Percentiles rank a stretch among this genome's conserved stretches.
Evolutionary conservation across 2,113 vertebrate species (phyloP).

Genomic region (Myotis brandtii): DNA sequence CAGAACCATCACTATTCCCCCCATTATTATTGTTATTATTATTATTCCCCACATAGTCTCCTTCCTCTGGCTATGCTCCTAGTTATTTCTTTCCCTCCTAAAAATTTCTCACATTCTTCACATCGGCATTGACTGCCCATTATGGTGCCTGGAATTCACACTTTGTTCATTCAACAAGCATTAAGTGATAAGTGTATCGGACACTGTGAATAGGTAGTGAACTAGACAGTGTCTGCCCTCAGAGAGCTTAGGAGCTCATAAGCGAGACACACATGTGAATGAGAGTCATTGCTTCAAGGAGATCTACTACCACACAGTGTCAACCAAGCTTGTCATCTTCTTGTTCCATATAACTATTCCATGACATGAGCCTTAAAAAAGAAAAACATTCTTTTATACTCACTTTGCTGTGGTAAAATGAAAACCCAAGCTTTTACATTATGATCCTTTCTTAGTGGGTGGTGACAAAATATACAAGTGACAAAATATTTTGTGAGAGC

Average conservation of each 20-base stretch:
- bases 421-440: background rate
- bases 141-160: background rate
- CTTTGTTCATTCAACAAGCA: background rate
- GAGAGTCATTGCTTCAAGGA: background rate
- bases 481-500: background rate
- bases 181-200: background rate
- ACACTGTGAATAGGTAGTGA: background rate
- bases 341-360: background rate
- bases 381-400: background rate
- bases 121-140: background rate
- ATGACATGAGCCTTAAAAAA: background rate
- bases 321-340: background rate
- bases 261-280: background rate
- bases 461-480: constrained; percentile 19
- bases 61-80: background rate
- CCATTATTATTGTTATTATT: background rate
- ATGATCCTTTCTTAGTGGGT: background rate
- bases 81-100: background rate
- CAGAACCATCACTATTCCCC: accelerated
- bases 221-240: background rate
- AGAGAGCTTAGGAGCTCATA: background rate
- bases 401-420: background rate
- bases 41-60: background rate
- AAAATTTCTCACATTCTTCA: background rate
- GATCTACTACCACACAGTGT: background rate